phyloP scores from a whole-genome alignment of 1,140 invertebrate genomes.

The Phocides pigmalion region DNA sequence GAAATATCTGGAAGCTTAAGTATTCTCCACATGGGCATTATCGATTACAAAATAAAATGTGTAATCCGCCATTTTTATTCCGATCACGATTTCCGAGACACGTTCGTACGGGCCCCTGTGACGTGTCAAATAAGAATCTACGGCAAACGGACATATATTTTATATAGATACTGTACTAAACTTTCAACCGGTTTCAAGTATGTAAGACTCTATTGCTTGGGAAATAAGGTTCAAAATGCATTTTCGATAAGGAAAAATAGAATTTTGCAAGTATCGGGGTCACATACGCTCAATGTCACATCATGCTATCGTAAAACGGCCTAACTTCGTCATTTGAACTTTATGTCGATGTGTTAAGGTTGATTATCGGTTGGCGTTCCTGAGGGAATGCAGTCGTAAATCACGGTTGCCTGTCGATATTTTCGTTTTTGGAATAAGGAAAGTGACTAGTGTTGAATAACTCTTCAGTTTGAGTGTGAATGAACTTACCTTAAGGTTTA shows the following conservation, averaged over 20 bases:
- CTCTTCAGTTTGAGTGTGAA: conserved; percentile 25
- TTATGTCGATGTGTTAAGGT: not conserved
- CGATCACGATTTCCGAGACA: conserved; percentile 16
- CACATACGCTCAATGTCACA: conserved; percentile 26
- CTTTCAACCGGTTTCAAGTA: too few species aligned
- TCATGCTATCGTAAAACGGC: conserved; percentile 18
- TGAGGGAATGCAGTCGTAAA: conserved; percentile 22
- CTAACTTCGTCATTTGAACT: not conserved
- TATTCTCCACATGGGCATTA: conserved; percentile 5
- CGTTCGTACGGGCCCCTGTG: conserved; percentile 20
- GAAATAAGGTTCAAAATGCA: conserved; percentile 34
- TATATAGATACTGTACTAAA: conserved; percentile 11
- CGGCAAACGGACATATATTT: conserved; percentile 24
- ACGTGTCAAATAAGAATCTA: conserved; percentile 31
- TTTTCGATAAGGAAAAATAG: not conserved
- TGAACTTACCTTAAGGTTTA: too few species aligned
- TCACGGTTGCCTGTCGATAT: conserved; percentile 16
- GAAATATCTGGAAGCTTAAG: not conserved
- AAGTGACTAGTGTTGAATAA: conserved; percentile 24
- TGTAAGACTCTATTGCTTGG: not conserved
- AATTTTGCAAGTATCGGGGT: conserved; percentile 25
- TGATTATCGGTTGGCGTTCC: not conserved
- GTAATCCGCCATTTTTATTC: conserved; percentile 23
- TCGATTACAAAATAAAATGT: conserved; percentile 19
- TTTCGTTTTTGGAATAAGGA: conserved; percentile 30